Percentiles rank a stretch among this genome's conserved stretches.
Conservation (phyloP, 2,797 vertebrate genomes). For the Cossypha dichroa region DNA sequence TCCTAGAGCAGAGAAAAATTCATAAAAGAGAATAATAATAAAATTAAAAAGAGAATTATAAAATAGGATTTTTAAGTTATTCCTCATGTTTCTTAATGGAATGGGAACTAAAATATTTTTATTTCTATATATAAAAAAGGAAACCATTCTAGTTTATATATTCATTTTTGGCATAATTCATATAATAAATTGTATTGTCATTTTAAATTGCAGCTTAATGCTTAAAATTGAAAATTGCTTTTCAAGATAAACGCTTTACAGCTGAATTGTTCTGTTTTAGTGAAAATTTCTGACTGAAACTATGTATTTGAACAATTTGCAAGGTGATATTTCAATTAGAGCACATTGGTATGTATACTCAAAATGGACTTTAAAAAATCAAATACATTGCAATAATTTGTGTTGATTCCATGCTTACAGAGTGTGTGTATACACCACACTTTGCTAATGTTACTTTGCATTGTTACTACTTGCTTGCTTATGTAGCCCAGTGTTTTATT, state of each 20-base stretch:
- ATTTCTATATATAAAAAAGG: accelerated
- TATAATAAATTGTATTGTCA: neutral
- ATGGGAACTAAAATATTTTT: neutral
- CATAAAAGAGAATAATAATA: neutral
- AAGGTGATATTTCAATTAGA: neutral
- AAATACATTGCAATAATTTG: accelerated
- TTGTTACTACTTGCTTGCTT: neutral
- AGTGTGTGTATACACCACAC: accelerated
- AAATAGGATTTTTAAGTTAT: neutral
- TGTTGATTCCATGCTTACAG: neutral
- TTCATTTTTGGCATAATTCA: neutral
- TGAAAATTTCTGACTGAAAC: neutral
- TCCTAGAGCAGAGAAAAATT: neutral
- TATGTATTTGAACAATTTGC: neutral
- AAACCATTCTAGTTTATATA: neutral
- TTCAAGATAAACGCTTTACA: neutral
- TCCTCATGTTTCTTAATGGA: neutral
- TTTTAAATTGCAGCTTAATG: neutral
- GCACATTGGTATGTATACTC: too few species aligned
- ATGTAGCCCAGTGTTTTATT: neutral
- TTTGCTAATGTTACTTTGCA: neutral
- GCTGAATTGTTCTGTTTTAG: neutral
- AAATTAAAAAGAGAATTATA: neutral
- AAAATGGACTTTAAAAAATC: neutral
- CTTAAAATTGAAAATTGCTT: neutral